These are phyloP conservation scores for Heliconius eleuchia DNA, from an alignment of 1,140 invertebrate genomes.

Conservation along the genomic window DNA sequence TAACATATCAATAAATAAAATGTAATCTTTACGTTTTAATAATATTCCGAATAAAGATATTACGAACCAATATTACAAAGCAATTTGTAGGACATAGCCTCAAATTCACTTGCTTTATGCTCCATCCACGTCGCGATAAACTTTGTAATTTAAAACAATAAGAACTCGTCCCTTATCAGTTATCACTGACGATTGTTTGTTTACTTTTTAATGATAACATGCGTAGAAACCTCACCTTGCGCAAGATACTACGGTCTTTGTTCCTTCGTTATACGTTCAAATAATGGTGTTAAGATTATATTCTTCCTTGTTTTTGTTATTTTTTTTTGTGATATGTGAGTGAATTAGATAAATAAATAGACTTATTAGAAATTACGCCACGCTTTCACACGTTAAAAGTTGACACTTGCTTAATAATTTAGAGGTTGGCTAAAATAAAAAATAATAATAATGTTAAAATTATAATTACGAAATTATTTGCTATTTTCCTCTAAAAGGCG, in stretches of 20 bases:
- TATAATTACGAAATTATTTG: too few species aligned
- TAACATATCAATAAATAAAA: too few species aligned
- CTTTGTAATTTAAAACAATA: background rate
- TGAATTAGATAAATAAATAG: background rate
- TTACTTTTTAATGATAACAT: constrained; percentile 1
- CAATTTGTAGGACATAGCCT: background rate
- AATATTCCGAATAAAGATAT: too few species aligned
- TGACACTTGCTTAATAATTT: too few species aligned
- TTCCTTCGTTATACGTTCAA: background rate
- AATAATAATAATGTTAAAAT: too few species aligned
- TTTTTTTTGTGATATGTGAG: background rate
- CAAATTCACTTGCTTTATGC: background rate
- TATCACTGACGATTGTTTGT: background rate
- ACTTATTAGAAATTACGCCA: too few species aligned
- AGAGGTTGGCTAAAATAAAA: too few species aligned
- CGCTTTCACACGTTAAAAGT: too few species aligned
- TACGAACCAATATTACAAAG: background rate
- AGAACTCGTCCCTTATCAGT: background rate
- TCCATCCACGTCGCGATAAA: background rate
- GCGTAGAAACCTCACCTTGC: constrained; percentile 9
- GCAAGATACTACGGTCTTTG: background rate
- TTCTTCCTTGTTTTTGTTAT: background rate
- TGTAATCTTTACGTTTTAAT: too few species aligned
- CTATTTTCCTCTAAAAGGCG: too few species aligned
- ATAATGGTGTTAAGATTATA: background rate